Percentiles rank a stretch among this genome's conserved stretches.
phyloP scores from a whole-genome alignment of 2,797 vertebrate genomes.

The Peromyscus melanophrys region DNA sequence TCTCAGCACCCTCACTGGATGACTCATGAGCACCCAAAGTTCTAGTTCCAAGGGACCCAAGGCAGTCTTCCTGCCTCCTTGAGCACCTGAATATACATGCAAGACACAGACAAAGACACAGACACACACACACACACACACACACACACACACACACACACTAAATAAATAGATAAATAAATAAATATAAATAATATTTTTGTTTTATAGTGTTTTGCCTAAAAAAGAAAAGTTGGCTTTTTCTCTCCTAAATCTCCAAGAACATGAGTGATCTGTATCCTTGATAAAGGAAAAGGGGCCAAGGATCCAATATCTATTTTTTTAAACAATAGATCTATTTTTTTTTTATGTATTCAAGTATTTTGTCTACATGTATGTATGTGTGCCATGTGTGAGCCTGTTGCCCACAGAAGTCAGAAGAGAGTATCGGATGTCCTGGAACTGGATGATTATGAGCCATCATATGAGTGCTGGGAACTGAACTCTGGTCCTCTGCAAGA shows the following conservation, averaged over 20 bases:
- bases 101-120: neutral
- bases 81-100: neutral
- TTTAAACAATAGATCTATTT: neutral
- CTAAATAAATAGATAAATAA: neutral
- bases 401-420: neutral
- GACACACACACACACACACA: neutral
- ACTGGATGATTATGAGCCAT: neutral
- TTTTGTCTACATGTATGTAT: neutral
- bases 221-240: neutral
- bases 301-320: neutral
- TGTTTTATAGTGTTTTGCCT: neutral
- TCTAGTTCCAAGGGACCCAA: neutral
- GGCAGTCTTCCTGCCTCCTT: neutral
- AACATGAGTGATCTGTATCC: conserved; percentile 29
- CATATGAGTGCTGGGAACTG: neutral
- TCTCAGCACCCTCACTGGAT: neutral
- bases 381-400: neutral
- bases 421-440: neutral
- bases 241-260: conserved; percentile 24
- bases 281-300: conserved; percentile 47
- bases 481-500: too few species aligned
- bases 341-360: neutral
- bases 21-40: too few species aligned
- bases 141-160: neutral
- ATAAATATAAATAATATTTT: neutral